Percentiles rank a stretch among this genome's conserved stretches.
These are phyloP conservation scores for Scortum barcoo DNA, from an alignment of 2,113 vertebrate genomes.

Conservation along the genomic window DNA sequence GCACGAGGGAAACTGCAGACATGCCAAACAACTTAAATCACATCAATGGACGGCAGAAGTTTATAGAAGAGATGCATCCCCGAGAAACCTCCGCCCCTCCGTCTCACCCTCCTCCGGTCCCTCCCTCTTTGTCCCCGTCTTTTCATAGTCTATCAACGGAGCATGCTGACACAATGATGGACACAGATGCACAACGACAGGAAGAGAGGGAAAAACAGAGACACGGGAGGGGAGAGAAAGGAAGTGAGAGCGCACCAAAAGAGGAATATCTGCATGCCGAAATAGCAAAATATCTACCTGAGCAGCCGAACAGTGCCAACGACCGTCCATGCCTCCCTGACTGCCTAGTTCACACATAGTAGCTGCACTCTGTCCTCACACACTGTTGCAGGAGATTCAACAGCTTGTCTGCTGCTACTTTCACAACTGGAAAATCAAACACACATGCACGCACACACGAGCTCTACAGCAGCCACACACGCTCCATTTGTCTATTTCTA, in stretches of 20 bases:
- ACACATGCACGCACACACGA: constrained; percentile 44
- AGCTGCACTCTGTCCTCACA: constrained; percentile 66
- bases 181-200: constrained; percentile 28
- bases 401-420: constrained; percentile 68
- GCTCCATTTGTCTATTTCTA: constrained; percentile 65
- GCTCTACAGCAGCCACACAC: constrained; percentile 47
- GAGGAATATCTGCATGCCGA: constrained; percentile 87
- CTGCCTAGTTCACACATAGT: constrained; percentile 90
- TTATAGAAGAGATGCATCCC: constrained; percentile 14
- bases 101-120: constrained; percentile 3
- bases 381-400: constrained; percentile 69
- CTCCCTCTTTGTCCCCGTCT: constrained; percentile 32
- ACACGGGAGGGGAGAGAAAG: constrained; percentile 28
- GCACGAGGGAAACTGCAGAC: constrained; percentile 27
- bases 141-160: constrained; percentile 39
- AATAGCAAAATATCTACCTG: constrained; percentile 92
- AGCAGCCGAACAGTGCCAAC: constrained; percentile 98
- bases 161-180: constrained; percentile 58
- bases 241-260: constrained; percentile 12
- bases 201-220: not conserved
- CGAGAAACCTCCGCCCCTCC: constrained; percentile 10
- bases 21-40: constrained; percentile 46
- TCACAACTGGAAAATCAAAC: constrained; percentile 64
- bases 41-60: constrained; percentile 38
- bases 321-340: constrained; percentile 98